Conservation (phyloP, 1,140 invertebrate genomes). For the Littorina saxatilis region DNA sequence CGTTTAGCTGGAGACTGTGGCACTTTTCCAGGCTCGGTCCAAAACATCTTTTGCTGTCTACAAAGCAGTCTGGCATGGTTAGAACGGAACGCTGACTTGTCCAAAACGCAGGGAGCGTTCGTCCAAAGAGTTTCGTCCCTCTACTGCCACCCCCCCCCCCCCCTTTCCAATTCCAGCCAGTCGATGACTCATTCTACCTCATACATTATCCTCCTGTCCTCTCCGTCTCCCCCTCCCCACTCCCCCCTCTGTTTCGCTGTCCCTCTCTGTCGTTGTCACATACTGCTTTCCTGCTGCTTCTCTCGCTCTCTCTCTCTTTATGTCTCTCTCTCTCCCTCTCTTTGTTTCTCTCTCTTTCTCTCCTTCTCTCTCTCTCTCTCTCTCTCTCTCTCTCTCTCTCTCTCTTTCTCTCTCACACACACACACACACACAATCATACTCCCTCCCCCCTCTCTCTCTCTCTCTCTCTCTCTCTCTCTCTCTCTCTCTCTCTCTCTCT, state of each 20-base stretch:
- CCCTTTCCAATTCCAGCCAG: neutral
- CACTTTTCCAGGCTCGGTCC: too few relatives aligned
- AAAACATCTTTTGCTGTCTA: too few relatives aligned
- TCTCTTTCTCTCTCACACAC: neutral
- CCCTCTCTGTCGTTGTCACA: neutral
- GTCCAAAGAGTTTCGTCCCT: neutral
- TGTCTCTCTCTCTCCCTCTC: too few relatives aligned
- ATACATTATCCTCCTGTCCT: neutral
- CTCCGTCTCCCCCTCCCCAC: too few relatives aligned
- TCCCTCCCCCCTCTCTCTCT: neutral
- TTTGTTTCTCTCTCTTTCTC: too few relatives aligned
- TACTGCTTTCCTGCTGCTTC: too few relatives aligned
- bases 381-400: neutral
- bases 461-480: neutral
- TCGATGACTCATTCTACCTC: constrained; percentile 23
- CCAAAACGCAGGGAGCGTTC: too few relatives aligned
- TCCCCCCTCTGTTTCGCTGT: neutral
- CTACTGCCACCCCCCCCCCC: neutral
- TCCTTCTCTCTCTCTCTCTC: neutral
- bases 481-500: neutral
- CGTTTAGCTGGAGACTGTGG: too few relatives aligned
- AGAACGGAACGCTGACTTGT: too few relatives aligned
- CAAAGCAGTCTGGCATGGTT: too few relatives aligned
- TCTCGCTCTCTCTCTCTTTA: too few relatives aligned
- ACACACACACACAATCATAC: too few relatives aligned